phyloP scores from a whole-genome alignment of 2,797 vertebrate species.

The Taenioides sp. region DNA sequence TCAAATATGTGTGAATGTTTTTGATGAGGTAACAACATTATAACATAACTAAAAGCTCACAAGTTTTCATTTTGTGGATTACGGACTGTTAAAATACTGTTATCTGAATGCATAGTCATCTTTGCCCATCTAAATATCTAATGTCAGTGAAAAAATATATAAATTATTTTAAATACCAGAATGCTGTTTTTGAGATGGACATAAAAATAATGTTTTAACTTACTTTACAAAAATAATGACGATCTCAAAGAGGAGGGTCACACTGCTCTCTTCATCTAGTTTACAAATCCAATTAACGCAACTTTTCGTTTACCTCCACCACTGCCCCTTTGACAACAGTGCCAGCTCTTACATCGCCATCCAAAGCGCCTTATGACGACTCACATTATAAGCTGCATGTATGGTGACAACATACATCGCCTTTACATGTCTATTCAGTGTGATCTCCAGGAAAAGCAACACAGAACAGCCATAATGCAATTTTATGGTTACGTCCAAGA shows the following conservation, averaged over 20 bases:
- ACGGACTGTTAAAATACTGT: too few species aligned
- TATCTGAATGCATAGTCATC: background rate
- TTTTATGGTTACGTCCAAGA: conserved; percentile 51
- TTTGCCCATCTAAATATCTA: background rate
- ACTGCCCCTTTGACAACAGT: conserved; percentile 41
- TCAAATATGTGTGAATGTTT: too few species aligned
- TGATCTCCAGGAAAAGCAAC: conserved; percentile 45
- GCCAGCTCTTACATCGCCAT: conserved; percentile 40
- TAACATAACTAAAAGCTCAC: too few species aligned
- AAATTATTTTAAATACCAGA: too few species aligned
- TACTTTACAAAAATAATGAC: too few species aligned
- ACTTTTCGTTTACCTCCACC: conserved; percentile 26
- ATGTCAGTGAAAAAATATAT: too few species aligned
- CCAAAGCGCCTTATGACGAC: conserved; percentile 56
- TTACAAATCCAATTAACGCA: conserved; percentile 17
- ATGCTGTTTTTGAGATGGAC: too few species aligned
- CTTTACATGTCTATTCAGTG: conserved; percentile 39
- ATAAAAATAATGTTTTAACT: too few species aligned
- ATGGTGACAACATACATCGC: conserved; percentile 29
- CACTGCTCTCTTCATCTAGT: too few species aligned
- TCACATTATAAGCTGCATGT: conserved; percentile 33
- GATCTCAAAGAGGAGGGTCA: too few species aligned
- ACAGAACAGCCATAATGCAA: conserved; percentile 54
- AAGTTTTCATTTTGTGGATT: too few species aligned
- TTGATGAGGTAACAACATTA: too few species aligned